Evolutionary conservation across 2,797 vertebrate genomes (phyloP).

Genomic region (Galago senegalensis): DNA sequence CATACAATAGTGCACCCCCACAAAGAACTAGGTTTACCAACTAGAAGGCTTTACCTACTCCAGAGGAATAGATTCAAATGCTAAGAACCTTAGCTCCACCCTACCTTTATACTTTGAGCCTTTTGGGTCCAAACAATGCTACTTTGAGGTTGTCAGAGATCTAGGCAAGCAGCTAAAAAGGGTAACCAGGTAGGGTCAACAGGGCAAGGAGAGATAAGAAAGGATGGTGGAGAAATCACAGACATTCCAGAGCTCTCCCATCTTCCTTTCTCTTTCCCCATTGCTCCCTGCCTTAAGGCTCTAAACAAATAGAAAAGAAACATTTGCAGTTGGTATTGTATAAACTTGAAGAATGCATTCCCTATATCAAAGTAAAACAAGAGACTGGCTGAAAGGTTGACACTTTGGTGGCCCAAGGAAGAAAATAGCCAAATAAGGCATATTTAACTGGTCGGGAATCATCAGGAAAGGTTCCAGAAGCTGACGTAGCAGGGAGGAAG

Average conservation of each 20-base stretch:
- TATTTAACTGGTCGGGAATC: constrained; percentile 84
- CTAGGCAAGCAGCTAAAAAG: constrained; percentile 52
- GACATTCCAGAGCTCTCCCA: constrained; percentile 63
- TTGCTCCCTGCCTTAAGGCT: neutral
- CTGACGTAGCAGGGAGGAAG: constrained; percentile 94
- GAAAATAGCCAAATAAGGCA: constrained; percentile 94
- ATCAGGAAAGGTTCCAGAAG: constrained; percentile 95
- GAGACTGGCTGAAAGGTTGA: constrained; percentile 24
- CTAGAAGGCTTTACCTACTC: constrained; percentile 61
- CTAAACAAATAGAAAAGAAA: constrained; percentile 54
- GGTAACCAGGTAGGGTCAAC: neutral
- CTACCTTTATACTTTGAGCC: neutral
- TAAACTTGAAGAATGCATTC: constrained; percentile 63
- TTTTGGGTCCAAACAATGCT: constrained; percentile 42
- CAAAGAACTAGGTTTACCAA: constrained; percentile 50
- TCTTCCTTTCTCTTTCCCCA: constrained; percentile 46
- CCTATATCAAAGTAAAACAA: constrained; percentile 48
- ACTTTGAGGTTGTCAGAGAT: constrained; percentile 60
- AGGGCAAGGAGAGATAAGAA: constrained; percentile 66
- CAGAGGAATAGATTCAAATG: constrained; percentile 58
- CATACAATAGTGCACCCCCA: neutral
- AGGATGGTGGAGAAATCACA: constrained; percentile 66
- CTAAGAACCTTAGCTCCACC: neutral
- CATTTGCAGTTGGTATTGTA: constrained; percentile 45
- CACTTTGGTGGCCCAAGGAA: constrained; percentile 32